Percentiles rank a stretch among this genome's conserved stretches.
Conservation (phyloP, 2,888 invertebrate species). For the Antitype chi region DNA sequence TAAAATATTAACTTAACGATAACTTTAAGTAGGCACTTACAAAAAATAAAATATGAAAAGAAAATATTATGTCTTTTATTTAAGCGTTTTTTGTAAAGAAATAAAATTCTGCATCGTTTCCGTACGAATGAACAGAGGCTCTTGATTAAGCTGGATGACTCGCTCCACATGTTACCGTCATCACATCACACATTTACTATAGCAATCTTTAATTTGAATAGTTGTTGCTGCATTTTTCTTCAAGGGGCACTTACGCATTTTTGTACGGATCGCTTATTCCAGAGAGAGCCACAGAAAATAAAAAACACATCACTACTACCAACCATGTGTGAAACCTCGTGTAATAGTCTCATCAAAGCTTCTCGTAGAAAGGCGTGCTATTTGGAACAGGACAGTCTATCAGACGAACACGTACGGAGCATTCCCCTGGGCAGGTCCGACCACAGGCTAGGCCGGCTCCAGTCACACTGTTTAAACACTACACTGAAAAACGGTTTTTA, state of each 20-base stretch:
- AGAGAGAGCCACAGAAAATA: neutral
- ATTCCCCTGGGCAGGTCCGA: conserved; percentile 75
- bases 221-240: conserved; percentile 27
- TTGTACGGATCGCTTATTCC: conserved; percentile 9
- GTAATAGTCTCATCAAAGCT: conserved; percentile 57
- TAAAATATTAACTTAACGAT: conserved; percentile 25
- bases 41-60: conserved; percentile 46
- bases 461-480: conserved; percentile 64
- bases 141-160: conserved; percentile 45
- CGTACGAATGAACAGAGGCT: conserved; percentile 23
- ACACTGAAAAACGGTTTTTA: conserved; percentile 64
- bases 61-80: conserved; percentile 45
- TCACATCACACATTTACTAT: conserved; percentile 35
- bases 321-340: conserved; percentile 6
- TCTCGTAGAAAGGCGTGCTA: conserved; percentile 63
- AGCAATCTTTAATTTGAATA: conserved; percentile 33
- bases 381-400: conserved; percentile 69
- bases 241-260: conserved; percentile 32
- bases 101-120: conserved; percentile 44
- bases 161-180: conserved; percentile 29
- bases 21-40: conserved; percentile 37
- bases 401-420: conserved; percentile 58
- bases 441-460: conserved; percentile 52
- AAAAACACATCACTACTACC: conserved; percentile 1
- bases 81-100: conserved; percentile 41